Evolutionary conservation across 2,888 invertebrate species (phyloP).

Genomic region (Xanthia icteritia): DNA sequence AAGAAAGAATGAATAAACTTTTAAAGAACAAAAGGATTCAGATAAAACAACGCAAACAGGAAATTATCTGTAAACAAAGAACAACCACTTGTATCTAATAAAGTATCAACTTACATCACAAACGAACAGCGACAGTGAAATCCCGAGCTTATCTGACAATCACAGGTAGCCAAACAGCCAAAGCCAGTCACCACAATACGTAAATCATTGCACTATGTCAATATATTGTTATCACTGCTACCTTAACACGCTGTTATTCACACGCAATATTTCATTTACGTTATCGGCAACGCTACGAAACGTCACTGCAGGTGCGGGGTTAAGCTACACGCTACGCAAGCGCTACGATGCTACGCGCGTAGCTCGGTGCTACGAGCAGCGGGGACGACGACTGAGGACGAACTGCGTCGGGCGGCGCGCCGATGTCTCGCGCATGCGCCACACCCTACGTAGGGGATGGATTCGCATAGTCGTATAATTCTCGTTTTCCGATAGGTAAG

Average conservation of each 20-base stretch:
- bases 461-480: slow-evolving; percentile 70
- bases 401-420: slow-evolving; percentile 84
- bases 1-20: slow-evolving; percentile 11
- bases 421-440: slow-evolving; percentile 81
- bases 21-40: slow-evolving; percentile 11
- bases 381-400: slow-evolving; percentile 72
- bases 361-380: slow-evolving; percentile 71
- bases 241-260: slow-evolving; percentile 59
- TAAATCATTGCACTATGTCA: slow-evolving; percentile 63
- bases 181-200: slow-evolving; percentile 67
- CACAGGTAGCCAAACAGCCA: slow-evolving; percentile 65
- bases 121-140: slow-evolving; percentile 61
- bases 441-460: slow-evolving; percentile 68
- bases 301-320: slow-evolving; percentile 82
- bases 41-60: slow-evolving; percentile 18
- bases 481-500: slow-evolving; percentile 79
- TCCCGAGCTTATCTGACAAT: slow-evolving; percentile 66
- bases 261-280: slow-evolving; percentile 52
- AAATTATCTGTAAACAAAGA: slow-evolving; percentile 55
- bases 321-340: slow-evolving; percentile 72
- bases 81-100: slow-evolving; percentile 67
- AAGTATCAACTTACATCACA: slow-evolving; percentile 75
- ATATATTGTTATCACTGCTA: slow-evolving; percentile 60
- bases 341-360: slow-evolving; percentile 74
- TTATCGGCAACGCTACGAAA: slow-evolving; percentile 64